Evolutionary conservation across 2,888 invertebrate genomes (phyloP).

Genomic region (Coenonympha arcania): DNA sequence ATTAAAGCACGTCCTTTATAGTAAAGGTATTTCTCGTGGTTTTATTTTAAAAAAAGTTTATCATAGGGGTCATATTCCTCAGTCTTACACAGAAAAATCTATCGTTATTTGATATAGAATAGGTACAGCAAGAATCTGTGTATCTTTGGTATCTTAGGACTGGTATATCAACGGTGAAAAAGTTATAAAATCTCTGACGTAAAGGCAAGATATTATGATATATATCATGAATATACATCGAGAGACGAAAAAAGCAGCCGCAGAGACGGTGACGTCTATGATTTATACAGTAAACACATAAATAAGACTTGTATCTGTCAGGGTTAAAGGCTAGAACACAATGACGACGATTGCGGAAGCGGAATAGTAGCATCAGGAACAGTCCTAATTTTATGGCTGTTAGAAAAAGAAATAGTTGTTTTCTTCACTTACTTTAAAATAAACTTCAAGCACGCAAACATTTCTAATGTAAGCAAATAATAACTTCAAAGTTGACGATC

Average conservation of each 20-base stretch:
- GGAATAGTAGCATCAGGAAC: neutral
- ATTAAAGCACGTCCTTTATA: no score
- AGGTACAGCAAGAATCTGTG: neutral
- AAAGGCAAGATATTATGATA: conserved; percentile 55
- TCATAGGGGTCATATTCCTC: no score
- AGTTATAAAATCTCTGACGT: conserved; percentile 39
- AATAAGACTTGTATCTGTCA: conserved; percentile 73
- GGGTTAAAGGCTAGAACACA: conserved; percentile 19
- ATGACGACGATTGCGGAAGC: neutral
- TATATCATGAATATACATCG: conserved; percentile 37
- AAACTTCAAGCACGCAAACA: no score
- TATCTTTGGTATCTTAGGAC: neutral
- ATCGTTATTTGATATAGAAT: no score
- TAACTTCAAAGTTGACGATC: no score
- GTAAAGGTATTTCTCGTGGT: no score
- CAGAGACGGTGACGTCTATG: conserved; percentile 48
- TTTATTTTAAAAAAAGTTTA: no score
- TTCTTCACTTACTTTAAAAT: no score
- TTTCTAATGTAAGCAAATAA: no score
- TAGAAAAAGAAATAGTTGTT: no score
- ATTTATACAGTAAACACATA: conserved; percentile 75
- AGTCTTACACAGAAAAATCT: no score
- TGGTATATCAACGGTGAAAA: neutral
- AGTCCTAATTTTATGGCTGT: no score
- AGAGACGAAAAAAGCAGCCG: conserved; percentile 59